Evolutionary conservation across 1,140 invertebrate genomes (phyloP).

Genomic region (Pinna nobilis): DNA sequence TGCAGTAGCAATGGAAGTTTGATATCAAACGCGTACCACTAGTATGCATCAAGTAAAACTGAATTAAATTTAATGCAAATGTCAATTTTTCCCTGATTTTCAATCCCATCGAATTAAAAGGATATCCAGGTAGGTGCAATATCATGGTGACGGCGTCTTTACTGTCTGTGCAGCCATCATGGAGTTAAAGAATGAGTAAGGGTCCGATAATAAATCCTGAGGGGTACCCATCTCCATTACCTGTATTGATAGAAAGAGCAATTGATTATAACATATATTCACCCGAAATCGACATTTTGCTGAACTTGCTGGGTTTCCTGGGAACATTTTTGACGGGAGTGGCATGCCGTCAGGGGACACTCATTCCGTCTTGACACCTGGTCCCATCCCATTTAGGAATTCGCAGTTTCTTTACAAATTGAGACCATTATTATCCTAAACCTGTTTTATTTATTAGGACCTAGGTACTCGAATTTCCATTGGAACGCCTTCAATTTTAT

Average conservation of each 20-base stretch:
- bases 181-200: conserved; percentile 32
- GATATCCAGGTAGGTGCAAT: too few relatives aligned
- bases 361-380: not conserved
- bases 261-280: not conserved
- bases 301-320: not conserved
- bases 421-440: not conserved
- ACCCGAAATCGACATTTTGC: not conserved
- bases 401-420: not conserved
- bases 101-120: too few relatives aligned
- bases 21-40: too few relatives aligned
- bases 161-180: conserved; percentile 42
- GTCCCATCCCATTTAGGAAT: not conserved
- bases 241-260: conserved; percentile 1
- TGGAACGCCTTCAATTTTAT: too few relatives aligned
- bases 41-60: too few relatives aligned
- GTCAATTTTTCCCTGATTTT: too few relatives aligned
- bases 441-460: too few relatives aligned
- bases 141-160: conserved; percentile 31
- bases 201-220: conserved; percentile 27
- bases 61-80: too few relatives aligned
- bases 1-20: too few relatives aligned
- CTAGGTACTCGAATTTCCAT: too few relatives aligned
- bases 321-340: not conserved
- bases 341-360: not conserved
- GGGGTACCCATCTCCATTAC: conserved; percentile 38